These are phyloP conservation scores for Callipepla squamata DNA, from an alignment of 2,113 vertebrate species.

Conservation along the genomic window DNA sequence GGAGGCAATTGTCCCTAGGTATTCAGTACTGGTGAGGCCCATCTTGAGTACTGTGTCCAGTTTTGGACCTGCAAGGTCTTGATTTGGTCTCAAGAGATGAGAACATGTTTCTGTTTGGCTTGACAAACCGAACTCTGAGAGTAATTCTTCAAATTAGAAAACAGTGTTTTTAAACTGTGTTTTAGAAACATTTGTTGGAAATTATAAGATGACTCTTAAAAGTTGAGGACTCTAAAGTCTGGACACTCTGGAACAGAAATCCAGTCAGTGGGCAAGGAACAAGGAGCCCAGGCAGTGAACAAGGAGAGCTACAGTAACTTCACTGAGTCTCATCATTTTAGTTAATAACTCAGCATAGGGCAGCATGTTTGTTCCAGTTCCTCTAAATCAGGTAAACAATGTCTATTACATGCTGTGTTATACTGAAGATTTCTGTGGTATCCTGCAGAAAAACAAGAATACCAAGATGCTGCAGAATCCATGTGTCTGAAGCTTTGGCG, in stretches of 20 bases:
- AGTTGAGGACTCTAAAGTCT: background rate
- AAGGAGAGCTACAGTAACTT: background rate
- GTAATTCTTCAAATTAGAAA: too few species aligned
- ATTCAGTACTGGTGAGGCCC: too few species aligned
- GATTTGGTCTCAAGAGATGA: too few species aligned
- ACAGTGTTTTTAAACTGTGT: too few species aligned
- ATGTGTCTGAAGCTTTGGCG: background rate
- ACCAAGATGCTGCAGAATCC: background rate
- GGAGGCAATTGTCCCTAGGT: too few species aligned
- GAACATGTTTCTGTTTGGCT: too few species aligned
- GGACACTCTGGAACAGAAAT: background rate
- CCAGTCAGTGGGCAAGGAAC: background rate
- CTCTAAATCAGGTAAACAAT: background rate
- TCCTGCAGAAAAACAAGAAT: background rate
- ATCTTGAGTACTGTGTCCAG: too few species aligned
- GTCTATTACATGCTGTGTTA: background rate
- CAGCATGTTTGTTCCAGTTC: background rate
- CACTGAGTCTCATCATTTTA: background rate
- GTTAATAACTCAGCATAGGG: background rate
- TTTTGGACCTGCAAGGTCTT: too few species aligned
- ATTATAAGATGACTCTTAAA: background rate
- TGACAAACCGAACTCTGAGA: too few species aligned
- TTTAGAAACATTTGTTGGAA: background rate
- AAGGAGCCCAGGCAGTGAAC: background rate
- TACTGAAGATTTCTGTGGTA: background rate